Conservation (phyloP, 2,888 invertebrate genomes). For the Calameuta idolon region DNA sequence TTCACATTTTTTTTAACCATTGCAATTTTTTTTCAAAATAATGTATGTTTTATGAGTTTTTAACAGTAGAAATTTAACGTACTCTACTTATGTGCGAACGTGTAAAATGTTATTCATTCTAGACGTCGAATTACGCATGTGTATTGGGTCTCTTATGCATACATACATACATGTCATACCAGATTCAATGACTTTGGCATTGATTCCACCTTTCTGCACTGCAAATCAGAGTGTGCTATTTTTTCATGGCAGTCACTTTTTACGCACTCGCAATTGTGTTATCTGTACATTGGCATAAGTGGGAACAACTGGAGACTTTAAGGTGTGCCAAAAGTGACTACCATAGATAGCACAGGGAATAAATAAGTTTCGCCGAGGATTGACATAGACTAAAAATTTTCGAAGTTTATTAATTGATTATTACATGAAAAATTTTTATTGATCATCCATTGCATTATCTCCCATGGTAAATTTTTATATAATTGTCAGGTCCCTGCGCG, state of each 20-base stretch:
- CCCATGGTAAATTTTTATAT: background rate
- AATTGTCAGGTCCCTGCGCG: conserved; percentile 14
- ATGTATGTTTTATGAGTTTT: background rate
- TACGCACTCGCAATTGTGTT: too few species aligned
- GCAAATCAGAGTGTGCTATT: too few species aligned
- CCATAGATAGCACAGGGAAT: too few species aligned
- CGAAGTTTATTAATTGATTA: background rate
- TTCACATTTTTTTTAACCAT: background rate
- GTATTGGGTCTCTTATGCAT: background rate
- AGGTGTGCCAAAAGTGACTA: too few species aligned
- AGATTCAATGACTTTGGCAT: background rate
- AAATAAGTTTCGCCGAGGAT: too few species aligned
- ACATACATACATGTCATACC: background rate
- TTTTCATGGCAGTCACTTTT: too few species aligned
- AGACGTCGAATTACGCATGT: background rate
- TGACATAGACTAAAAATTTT: background rate
- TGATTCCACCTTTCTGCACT: background rate
- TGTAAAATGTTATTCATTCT: background rate
- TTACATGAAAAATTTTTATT: background rate
- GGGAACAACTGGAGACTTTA: too few species aligned
- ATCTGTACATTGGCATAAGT: too few species aligned
- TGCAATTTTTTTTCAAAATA: background rate
- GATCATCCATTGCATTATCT: background rate
- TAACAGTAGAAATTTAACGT: background rate
- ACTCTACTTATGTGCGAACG: background rate